These are phyloP conservation scores for Microtus montanus DNA, from an alignment of 2,113 vertebrate species.

Conservation along the genomic window DNA sequence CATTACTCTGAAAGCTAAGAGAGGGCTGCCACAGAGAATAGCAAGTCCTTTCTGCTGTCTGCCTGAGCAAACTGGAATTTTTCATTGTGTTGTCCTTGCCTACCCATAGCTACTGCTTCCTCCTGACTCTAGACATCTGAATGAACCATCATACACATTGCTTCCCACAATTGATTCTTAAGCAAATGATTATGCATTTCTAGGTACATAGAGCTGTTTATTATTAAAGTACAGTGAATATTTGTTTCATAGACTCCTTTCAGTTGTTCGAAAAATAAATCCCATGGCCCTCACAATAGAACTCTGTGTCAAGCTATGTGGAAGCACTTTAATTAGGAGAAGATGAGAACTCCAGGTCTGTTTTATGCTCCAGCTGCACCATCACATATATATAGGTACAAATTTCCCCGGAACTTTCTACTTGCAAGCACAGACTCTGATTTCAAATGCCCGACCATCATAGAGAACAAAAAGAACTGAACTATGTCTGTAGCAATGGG, in stretches of 20 bases:
- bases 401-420: neutral
- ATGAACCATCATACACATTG: neutral
- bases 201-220: neutral
- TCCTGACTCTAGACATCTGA: neutral
- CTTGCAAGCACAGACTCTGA: neutral
- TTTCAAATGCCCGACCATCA: neutral
- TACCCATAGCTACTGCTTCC: too few relatives aligned
- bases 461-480: slow-evolving; percentile 13
- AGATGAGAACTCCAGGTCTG: neutral
- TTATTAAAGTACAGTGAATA: neutral
- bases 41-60: neutral
- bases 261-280: neutral
- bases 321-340: slow-evolving; percentile 1
- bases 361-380: neutral
- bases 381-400: neutral
- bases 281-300: neutral
- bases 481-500: slow-evolving; percentile 51
- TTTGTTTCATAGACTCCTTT: neutral
- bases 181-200: neutral
- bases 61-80: neutral
- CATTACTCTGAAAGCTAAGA: neutral
- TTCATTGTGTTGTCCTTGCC: neutral
- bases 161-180: neutral
- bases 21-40: neutral
- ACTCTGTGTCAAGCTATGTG: neutral